A percentile compares a stretch with the other conserved stretches of the same genome.
Conservation (phyloP, 2,113 vertebrate species). For the Brachirus orientalis region DNA sequence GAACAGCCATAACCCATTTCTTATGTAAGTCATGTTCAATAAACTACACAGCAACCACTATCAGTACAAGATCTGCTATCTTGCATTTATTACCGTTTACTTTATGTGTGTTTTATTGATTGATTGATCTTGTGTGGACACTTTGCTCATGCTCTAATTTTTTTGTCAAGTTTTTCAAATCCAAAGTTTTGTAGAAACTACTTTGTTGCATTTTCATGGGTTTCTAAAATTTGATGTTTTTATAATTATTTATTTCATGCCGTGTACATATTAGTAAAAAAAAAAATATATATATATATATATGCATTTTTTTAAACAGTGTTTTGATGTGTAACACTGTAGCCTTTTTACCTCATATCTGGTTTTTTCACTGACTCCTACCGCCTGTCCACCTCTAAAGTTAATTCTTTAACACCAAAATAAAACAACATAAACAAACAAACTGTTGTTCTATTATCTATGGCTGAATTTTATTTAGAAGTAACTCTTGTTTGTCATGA, state of each 20-base stretch:
- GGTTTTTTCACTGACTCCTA: conserved; percentile 84
- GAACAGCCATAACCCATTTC: conserved; percentile 43
- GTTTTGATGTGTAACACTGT: conserved; percentile 84
- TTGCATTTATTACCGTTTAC: conserved; percentile 45
- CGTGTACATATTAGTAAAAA: conserved; percentile 91
- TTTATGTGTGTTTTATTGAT: conserved; percentile 49
- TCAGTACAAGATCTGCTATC: conserved; percentile 38
- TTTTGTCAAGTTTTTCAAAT: conserved; percentile 80
- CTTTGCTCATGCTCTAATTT: conserved; percentile 70
- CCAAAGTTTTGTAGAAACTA: conserved; percentile 92
- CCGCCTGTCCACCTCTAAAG: conserved; percentile 83
- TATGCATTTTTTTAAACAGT: conserved; percentile 75
- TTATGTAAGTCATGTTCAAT: conserved; percentile 39
- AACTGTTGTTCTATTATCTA: background rate
- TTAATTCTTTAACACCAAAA: conserved; percentile 90
- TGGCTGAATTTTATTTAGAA: background rate
- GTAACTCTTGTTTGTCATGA: background rate
- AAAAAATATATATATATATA: conserved; percentile 84
- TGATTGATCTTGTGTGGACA: conserved; percentile 62
- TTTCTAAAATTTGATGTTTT: conserved; percentile 85
- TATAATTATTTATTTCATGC: conserved; percentile 94
- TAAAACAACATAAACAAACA: conserved; percentile 73
- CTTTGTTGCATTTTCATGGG: conserved; percentile 74
- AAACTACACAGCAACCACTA: conserved; percentile 49
- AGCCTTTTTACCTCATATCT: conserved; percentile 85